Evolutionary conservation across 2,113 vertebrate genomes (phyloP), one percentile per base, ranked within the genome.

Genomic region (Morone saxatilis): DNA sequence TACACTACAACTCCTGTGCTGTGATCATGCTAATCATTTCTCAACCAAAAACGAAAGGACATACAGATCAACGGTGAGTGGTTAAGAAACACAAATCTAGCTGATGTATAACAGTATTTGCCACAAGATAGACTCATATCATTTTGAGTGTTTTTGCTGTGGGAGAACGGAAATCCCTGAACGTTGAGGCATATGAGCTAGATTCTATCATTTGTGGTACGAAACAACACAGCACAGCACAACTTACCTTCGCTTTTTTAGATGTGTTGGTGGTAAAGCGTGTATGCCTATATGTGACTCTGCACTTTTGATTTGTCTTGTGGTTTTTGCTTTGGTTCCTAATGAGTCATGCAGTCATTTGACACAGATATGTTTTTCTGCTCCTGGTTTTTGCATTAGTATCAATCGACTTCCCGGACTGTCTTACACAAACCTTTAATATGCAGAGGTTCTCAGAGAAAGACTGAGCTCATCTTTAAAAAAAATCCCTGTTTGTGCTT

Each of bases 111-210:
- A 47, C 45, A 13, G 11, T 47, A 47, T 47, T 47, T 47, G 45
- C 45, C 45, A 47, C 13, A 13, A 16, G 4, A 0, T 3, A 22
- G 36, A 53, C 19, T 63, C 13, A 43, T 16, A 43, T 50, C 4
- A 25, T 12, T 20, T 69, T 54, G 57, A 19, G 4, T 12, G 57
- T 31, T 71, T 56, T 12, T 45, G 8, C 9, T 10, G 10, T 69
- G 45, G 45, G 47, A 10, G 60, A 54, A 61, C 22, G 40, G 80
- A 82, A 82, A 81, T 61, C 54, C 1, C 3, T 43, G 17, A 81
- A 45, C 7, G 0, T 0, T 1, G 6, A 2, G 12, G 4, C 13
- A 13, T 47, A 14, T 47, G 45, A 13, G 45, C 2, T 47, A 31
- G 31, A 2, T 31, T 31, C 2, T 31, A 31, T 31, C 31, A 31